Evolutionary conservation across 2,888 invertebrate genomes (phyloP).

Genomic region (Drosophila algonquin): DNA sequence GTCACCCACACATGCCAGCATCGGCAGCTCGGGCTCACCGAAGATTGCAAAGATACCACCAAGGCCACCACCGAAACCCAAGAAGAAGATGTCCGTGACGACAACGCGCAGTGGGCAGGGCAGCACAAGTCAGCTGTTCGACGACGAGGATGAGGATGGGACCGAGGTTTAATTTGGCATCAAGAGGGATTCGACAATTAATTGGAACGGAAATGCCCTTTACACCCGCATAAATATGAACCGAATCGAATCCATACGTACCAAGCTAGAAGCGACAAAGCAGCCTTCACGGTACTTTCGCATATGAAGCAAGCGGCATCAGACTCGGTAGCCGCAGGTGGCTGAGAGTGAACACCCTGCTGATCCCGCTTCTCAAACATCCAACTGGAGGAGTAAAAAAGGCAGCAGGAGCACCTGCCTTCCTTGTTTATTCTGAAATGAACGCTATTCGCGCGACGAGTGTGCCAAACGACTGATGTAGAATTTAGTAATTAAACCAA

Average conservation of each 20-base stretch:
- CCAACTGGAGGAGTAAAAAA: background rate
- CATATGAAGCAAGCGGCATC: too few relatives aligned
- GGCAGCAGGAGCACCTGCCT: background rate
- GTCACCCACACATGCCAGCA: conserved; percentile 39
- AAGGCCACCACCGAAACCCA: conserved; percentile 92
- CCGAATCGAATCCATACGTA: too few relatives aligned
- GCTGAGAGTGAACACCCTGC: background rate
- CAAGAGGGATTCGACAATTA: conserved; percentile 2
- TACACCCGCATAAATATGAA: conserved; percentile 3
- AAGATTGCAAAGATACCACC: conserved; percentile 89
- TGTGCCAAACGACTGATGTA: conserved; percentile 84
- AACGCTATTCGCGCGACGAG: conserved; percentile 74
- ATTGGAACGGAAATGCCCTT: conserved; percentile 33
- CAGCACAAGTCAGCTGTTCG: conserved; percentile 90
- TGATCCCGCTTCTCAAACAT: background rate
- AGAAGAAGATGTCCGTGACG: conserved; percentile 90
- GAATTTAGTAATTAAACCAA: conserved; percentile 73
- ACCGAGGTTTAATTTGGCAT: conserved; percentile 89
- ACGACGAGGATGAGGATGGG: conserved; percentile 94
- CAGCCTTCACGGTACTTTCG: too few relatives aligned
- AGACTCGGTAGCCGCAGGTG: background rate
- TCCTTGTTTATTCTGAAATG: background rate
- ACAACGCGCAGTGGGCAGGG: conserved; percentile 84
- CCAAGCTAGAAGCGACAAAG: too few relatives aligned
- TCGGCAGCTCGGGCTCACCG: conserved; percentile 51